Percentiles rank a stretch among this genome's conserved stretches.
phyloP scores from a whole-genome alignment of 2,888 invertebrate genomes.

The Fragum whitleyi region DNA sequence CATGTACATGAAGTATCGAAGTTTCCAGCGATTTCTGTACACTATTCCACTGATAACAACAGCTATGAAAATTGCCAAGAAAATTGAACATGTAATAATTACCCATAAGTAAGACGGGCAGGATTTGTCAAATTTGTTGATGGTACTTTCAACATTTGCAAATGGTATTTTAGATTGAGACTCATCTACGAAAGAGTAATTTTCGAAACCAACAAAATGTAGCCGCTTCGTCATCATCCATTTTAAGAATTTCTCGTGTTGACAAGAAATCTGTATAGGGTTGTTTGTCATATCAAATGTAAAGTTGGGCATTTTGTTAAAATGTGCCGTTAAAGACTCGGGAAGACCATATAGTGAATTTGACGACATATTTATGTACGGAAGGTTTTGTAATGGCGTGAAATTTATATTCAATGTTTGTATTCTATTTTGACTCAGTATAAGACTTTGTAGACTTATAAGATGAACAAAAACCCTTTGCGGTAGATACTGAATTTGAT shows the following conservation, averaged over 20 bases:
- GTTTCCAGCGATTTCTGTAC: slow-evolving; percentile 56
- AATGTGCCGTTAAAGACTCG: background rate
- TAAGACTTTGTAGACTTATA: slow-evolving; percentile 8
- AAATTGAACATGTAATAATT: slow-evolving; percentile 25
- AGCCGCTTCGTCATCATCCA: background rate
- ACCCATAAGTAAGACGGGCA: slow-evolving; percentile 15
- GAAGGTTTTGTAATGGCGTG: slow-evolving; percentile 13
- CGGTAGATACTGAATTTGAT: slow-evolving; percentile 24
- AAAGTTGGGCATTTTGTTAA: background rate
- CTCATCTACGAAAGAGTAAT: slow-evolving; percentile 3
- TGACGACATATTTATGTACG: slow-evolving; percentile 22
- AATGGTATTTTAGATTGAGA: background rate
- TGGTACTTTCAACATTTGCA: background rate
- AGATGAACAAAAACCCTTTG: background rate
- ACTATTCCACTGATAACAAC: slow-evolving; percentile 45
- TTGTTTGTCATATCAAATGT: background rate
- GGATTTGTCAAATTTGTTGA: background rate
- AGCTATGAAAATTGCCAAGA: slow-evolving; percentile 27
- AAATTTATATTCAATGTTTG: background rate
- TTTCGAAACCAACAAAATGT: slow-evolving; percentile 1
- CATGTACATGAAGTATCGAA: slow-evolving; percentile 55
- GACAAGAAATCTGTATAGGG: background rate
- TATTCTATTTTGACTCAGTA: slow-evolving; percentile 20
- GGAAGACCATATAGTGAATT: slow-evolving; percentile 35
- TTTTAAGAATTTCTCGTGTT: background rate